phyloP scores from a whole-genome alignment of 2,797 vertebrate genomes.

The Chelon auratus region DNA sequence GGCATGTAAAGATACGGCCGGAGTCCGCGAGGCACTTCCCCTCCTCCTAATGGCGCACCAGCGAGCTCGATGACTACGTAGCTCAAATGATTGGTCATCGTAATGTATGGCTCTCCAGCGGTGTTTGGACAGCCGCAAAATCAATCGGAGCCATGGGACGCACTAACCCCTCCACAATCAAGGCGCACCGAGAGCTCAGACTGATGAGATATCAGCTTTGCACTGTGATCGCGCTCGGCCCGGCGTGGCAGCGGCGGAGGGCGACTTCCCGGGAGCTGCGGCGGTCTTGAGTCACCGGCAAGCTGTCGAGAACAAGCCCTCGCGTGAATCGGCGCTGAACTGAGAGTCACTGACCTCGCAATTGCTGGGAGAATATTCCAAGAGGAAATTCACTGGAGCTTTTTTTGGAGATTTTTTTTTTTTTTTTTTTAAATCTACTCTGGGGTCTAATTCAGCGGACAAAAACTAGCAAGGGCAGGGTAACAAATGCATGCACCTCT shows the following conservation, averaged over 20 bases:
- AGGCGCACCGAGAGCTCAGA: slow-evolving; percentile 34
- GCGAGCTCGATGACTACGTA: slow-evolving; percentile 49
- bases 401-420: no score
- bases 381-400: slow-evolving; percentile 27
- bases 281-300: slow-evolving; percentile 16
- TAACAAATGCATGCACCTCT: slow-evolving; percentile 38
- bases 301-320: slow-evolving; percentile 1
- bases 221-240: slow-evolving; percentile 18
- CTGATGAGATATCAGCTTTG: slow-evolving; percentile 62
- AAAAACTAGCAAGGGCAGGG: slow-evolving; percentile 25
- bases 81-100: slow-evolving; percentile 62
- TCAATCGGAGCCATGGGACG: slow-evolving; percentile 74
- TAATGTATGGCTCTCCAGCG: slow-evolving; percentile 68
- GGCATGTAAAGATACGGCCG: slow-evolving; percentile 29
- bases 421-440: slow-evolving; percentile 18
- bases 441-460: slow-evolving; percentile 19
- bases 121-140: slow-evolving; percentile 71
- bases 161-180: slow-evolving; percentile 61
- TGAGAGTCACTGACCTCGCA: slow-evolving; percentile 40
- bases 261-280: neutral
- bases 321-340: slow-evolving; percentile 27
- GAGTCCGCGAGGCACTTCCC: slow-evolving; percentile 27
- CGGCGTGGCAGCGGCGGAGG: slow-evolving; percentile 39
- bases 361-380: slow-evolving; percentile 27
- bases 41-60: slow-evolving; percentile 51